Evolutionary conservation across 2,113 vertebrate genomes (phyloP), one percentile per base, ranked within the genome.

Genomic region (Ceyx cyanopectus): DNA sequence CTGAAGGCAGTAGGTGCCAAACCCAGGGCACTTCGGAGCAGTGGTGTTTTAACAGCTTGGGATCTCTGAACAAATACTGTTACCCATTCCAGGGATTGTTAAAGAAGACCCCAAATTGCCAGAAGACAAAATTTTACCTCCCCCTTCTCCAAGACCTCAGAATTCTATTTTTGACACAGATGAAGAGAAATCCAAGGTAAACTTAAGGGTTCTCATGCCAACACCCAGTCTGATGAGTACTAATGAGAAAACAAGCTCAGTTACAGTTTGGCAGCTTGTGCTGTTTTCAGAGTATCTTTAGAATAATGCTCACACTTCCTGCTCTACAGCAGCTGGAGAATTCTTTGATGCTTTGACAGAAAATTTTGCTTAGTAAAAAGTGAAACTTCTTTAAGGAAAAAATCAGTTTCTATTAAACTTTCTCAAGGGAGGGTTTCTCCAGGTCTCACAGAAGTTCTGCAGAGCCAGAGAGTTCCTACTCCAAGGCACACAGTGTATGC

Each of bases 171-270:
- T 99, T 95, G 98, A 99, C 94, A 95, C 69, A 21, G 98, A 99
- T 78, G 98, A 98, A 89, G 99, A 99, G 57, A 99, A 99, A 91
- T 98, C 98, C n/a, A 98, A 98, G 97, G 99, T 98, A 93, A 96
- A 70, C 34, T 37, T n/a, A 5, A 13, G 5, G 13, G 9, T 23
- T 65, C 80, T 61, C 23, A 2, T 63, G 40, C 41, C 40, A 22
- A 1, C 5, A 22, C 27, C 7, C 16, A 2, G 30, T 32, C 45
- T 48, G 54, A 13, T 65, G 53, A 26, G 30, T 69, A 14, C 5
- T 37, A 51, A 46, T 83, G 65, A 63, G 43, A 51, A 74, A n/a
- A 78, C 12, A 30, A 27, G 10, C 22, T 58, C n/a, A 27, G 63
- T 34, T 13, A 7, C 26, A 11, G 40, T 73, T 32, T 56, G 69